Percentiles rank a stretch among this genome's conserved stretches.
Conservation (phyloP, 2,113 vertebrate genomes). For the Cranoglanis bouderius region DNA sequence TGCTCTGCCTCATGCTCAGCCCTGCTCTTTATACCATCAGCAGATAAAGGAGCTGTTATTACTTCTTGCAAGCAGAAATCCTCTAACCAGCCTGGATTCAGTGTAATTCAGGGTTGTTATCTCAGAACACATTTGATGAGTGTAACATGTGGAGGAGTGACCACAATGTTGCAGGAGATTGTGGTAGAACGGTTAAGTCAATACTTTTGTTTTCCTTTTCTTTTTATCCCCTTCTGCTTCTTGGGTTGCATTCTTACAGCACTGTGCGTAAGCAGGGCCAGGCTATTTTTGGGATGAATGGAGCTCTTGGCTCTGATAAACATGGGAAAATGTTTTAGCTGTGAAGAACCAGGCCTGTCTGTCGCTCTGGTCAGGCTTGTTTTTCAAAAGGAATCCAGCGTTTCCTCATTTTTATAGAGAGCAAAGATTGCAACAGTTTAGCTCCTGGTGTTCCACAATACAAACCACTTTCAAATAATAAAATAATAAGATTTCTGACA, state of each 20-base stretch:
- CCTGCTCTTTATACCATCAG: constrained; percentile 18
- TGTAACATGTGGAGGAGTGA: constrained; percentile 13
- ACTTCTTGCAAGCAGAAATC: constrained; percentile 31
- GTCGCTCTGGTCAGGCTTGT: constrained; percentile 29
- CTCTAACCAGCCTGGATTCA: constrained; percentile 12
- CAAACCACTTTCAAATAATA: neutral
- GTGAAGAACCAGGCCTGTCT: constrained; percentile 51
- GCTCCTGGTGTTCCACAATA: neutral
- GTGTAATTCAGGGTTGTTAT: constrained; percentile 18
- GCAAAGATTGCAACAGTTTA: constrained; percentile 1
- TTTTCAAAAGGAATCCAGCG: constrained; percentile 3
- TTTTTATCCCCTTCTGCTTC: constrained; percentile 44
- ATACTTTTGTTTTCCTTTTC: constrained; percentile 7
- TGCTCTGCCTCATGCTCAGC: constrained; percentile 34
- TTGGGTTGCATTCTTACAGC: constrained; percentile 68
- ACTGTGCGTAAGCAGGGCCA: constrained; percentile 70
- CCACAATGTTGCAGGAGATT: constrained; percentile 16
- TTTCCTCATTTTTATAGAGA: neutral
- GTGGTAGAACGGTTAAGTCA: constrained; percentile 27
- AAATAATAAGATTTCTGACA: neutral
- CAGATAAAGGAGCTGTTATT: constrained; percentile 44
- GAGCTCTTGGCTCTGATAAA: constrained; percentile 68
- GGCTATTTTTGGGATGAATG: constrained; percentile 76
- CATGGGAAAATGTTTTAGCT: constrained; percentile 68
- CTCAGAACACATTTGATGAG: neutral